Conservation (phyloP, 2,797 vertebrate species). For the Bovichtus diacanthus region DNA sequence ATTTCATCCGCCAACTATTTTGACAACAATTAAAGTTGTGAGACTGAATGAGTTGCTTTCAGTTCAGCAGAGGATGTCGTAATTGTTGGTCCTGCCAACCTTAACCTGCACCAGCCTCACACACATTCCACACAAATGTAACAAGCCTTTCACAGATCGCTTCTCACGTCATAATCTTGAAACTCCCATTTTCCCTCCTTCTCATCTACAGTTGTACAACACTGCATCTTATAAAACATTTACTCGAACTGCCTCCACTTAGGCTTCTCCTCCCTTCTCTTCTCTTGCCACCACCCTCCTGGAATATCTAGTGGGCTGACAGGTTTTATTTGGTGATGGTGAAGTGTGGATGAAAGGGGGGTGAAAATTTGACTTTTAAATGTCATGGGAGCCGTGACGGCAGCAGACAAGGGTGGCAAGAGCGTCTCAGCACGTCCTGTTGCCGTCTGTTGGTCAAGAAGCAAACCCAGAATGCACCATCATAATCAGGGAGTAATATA, state of each 20-base stretch:
- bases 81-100: constrained; percentile 30
- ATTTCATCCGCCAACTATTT: constrained; percentile 4
- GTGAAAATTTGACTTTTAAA: constrained; percentile 76
- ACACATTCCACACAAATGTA: constrained; percentile 39
- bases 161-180: constrained; percentile 37
- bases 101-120: constrained; percentile 32
- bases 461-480: constrained; percentile 13
- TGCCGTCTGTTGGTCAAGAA: constrained; percentile 31
- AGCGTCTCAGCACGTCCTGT: constrained; percentile 30
- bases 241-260: constrained; percentile 20
- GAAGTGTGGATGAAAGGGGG: constrained; percentile 47
- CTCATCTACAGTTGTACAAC: constrained; percentile 32
- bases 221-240: constrained; percentile 60
- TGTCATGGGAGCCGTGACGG: constrained; percentile 57
- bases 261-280: background rate
- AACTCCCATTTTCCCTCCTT: constrained; percentile 35
- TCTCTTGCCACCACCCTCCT: constrained; percentile 3
- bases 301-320: constrained; percentile 37
- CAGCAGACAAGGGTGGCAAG: constrained; percentile 41
- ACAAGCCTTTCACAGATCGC: constrained; percentile 22
- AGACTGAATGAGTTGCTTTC: constrained; percentile 22
- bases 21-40: background rate
- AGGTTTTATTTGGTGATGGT: constrained; percentile 51
- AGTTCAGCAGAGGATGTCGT: constrained; percentile 22
- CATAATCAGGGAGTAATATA: background rate